phyloP scores from a whole-genome alignment of 2,113 vertebrate genomes.

The Labrus mixtus region DNA sequence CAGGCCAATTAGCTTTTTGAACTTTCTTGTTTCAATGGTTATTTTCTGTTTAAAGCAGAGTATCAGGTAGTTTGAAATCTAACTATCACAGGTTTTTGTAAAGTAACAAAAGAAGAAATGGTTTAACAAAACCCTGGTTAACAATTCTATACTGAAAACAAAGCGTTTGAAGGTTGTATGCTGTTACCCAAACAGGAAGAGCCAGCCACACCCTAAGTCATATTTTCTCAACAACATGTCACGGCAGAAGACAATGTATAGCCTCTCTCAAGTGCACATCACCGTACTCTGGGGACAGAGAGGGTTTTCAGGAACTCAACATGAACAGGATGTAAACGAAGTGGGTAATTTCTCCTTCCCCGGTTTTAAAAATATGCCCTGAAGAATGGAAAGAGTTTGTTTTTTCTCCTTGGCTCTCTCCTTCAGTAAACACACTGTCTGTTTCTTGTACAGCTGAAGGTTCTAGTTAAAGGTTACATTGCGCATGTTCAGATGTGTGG shows the following conservation, averaged over 20 bases:
- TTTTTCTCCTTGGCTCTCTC: not conserved
- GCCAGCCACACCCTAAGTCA: conserved; percentile 43
- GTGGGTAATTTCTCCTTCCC: conserved; percentile 32
- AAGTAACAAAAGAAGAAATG: not conserved
- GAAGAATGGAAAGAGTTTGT: not conserved
- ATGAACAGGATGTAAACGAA: conserved; percentile 46
- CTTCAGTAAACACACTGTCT: not conserved
- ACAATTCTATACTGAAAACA: conserved; percentile 25
- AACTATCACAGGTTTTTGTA: not conserved
- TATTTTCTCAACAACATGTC: conserved; percentile 17
- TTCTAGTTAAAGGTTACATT: conserved; percentile 5
- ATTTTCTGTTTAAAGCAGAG: no score
- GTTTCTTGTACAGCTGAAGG: not conserved
- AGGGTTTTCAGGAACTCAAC: conserved; percentile 37
- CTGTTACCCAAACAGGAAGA: conserved; percentile 64
- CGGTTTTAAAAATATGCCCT: conserved; percentile 32
- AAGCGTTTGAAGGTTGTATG: conserved; percentile 16
- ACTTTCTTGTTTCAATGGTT: not conserved
- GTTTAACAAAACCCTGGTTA: not conserved
- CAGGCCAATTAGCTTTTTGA: no score
- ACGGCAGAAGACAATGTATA: conserved; percentile 39
- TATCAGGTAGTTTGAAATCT: no score
- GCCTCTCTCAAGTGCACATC: conserved; percentile 27
- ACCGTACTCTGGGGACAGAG: conserved; percentile 3
- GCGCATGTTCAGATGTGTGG: conserved; percentile 34